Conservation (phyloP, 1,140 invertebrate genomes). For the Lamellibrachia luymesi region DNA sequence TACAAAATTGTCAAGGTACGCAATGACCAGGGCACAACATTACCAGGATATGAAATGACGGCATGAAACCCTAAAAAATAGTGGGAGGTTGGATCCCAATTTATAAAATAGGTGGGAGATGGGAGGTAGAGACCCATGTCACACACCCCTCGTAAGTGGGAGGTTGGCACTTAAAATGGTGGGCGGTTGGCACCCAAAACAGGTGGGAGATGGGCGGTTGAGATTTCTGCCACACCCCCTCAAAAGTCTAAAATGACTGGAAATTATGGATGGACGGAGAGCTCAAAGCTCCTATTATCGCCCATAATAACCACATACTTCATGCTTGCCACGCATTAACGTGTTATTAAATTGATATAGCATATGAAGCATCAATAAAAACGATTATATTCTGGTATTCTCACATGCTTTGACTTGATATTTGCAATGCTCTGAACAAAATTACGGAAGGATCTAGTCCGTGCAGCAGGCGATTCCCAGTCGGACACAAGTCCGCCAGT, state of each 20-base stretch:
- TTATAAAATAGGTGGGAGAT: too few species aligned
- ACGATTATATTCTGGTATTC: background rate
- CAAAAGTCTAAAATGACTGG: background rate
- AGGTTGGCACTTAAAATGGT: too few species aligned
- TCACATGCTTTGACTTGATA: conserved; percentile 15
- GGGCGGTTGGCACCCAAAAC: too few species aligned
- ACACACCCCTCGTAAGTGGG: too few species aligned
- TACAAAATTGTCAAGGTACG: too few species aligned
- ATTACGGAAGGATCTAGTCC: background rate
- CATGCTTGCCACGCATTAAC: background rate
- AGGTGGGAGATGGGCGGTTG: too few species aligned
- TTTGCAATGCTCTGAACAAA: conserved; percentile 6
- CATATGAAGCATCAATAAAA: background rate
- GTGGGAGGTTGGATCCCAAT: too few species aligned
- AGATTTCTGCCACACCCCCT: background rate
- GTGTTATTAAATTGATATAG: background rate
- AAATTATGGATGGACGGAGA: background rate
- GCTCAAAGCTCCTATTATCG: background rate
- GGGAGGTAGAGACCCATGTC: too few species aligned
- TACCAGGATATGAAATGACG: too few species aligned
- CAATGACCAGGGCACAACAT: too few species aligned
- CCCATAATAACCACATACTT: background rate
- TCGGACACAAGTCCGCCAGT: background rate
- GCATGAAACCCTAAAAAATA: too few species aligned
- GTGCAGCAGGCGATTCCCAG: background rate